phyloP scores from a whole-genome alignment of 2,113 vertebrate species.

The Caretta caretta region DNA sequence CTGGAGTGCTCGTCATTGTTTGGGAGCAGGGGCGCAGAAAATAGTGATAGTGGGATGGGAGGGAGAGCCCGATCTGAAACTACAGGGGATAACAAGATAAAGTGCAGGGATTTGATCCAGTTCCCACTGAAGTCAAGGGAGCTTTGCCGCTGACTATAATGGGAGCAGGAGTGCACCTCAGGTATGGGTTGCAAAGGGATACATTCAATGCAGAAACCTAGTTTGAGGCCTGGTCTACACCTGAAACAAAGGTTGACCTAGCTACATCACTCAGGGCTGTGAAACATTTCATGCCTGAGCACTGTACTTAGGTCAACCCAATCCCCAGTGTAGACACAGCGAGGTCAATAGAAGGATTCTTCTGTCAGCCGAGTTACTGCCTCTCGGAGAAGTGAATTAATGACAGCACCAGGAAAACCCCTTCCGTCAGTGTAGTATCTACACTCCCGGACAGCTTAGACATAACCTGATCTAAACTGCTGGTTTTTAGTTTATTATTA shows the following conservation, averaged over 20 bases:
- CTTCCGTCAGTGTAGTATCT: background rate
- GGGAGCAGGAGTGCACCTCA: accelerated
- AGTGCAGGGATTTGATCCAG: accelerated
- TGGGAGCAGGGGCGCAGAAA: accelerated
- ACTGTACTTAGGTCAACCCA: background rate
- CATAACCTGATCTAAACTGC: background rate
- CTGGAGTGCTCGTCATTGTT: accelerated
- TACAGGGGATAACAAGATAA: background rate
- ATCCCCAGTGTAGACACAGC: background rate
- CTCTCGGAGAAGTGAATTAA: background rate
- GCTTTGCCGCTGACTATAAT: background rate
- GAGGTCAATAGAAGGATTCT: background rate
- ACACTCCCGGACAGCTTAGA: background rate
- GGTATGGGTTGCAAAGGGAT: background rate
- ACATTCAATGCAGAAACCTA: background rate
- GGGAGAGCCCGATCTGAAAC: background rate
- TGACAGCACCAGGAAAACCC: background rate
- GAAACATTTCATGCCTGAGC: background rate
- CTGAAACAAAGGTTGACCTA: background rate
- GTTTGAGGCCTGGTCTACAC: too few species aligned
- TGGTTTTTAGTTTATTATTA: background rate
- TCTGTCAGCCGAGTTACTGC: background rate
- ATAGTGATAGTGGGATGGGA: background rate
- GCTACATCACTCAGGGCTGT: background rate
- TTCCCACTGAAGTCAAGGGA: accelerated